Evolutionary conservation across 2,113 vertebrate species (phyloP).

Genomic region (Nycticorax nycticorax): DNA sequence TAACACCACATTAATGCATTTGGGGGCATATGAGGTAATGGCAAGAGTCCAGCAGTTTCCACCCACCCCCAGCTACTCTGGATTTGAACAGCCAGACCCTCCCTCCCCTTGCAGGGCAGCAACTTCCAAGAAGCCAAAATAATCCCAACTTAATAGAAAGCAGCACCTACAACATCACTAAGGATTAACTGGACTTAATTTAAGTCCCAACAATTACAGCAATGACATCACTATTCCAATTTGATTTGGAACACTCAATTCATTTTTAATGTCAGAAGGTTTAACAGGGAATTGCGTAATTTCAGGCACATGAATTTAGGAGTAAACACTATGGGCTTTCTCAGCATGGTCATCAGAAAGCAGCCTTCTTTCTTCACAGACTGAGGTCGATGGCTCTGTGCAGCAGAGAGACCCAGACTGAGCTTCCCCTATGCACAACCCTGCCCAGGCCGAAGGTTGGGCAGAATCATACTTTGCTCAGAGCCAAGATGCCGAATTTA

Average conservation of each 20-base stretch:
- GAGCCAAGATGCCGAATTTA: not conserved
- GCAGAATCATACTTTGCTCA: not conserved
- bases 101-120: not conserved
- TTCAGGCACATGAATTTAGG: fast-evolving
- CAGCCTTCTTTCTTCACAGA: not conserved
- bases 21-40: not conserved
- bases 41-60: not conserved
- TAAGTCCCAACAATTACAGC: not conserved
- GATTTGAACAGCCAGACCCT: not conserved
- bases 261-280: not conserved
- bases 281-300: not conserved
- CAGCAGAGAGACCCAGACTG: not conserved
- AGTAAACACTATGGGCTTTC: not conserved
- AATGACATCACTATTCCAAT: not conserved
- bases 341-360: not conserved
- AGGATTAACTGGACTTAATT: not conserved
- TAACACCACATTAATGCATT: not conserved
- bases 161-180: not conserved
- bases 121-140: not conserved
- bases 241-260: fast-evolving
- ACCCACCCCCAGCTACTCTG: not conserved
- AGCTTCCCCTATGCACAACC: not conserved
- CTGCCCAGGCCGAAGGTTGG: not conserved
- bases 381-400: not conserved
- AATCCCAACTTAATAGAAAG: not conserved